Percentiles rank a stretch among this genome's conserved stretches.
These are phyloP conservation scores for Caenorhabditis becei DNA, from an alignment of 2,888 invertebrate species.

Conservation along the genomic window DNA sequence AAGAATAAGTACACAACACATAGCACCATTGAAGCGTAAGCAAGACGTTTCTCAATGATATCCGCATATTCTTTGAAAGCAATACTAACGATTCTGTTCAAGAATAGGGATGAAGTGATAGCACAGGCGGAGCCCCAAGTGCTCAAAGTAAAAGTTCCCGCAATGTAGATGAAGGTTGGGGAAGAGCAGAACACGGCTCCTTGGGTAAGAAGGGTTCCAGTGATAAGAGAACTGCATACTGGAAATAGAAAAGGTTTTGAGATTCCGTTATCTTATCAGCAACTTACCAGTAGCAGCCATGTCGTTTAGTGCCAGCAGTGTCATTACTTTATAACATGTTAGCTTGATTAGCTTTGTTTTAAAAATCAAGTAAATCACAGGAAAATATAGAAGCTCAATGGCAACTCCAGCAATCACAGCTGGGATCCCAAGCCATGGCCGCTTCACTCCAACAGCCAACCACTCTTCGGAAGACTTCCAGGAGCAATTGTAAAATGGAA, in stretches of 20 bases:
- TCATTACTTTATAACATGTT: constrained; percentile 38
- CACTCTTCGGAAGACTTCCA: constrained; percentile 18
- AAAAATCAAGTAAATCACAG: constrained; percentile 34
- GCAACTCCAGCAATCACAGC: constrained; percentile 16
- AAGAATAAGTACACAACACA: constrained; percentile 28
- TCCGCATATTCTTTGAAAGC: constrained; percentile 35
- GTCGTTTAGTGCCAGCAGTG: constrained; percentile 21
- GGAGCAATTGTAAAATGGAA: constrained; percentile 42
- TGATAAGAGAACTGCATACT: constrained; percentile 28
- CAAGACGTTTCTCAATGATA: constrained; percentile 33
- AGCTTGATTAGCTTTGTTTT: constrained; percentile 25
- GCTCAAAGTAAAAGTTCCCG: constrained; percentile 28
- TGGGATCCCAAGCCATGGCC: constrained; percentile 20
- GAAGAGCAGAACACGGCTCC: constrained; percentile 39
- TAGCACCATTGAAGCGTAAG: constrained; percentile 25
- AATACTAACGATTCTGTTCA: constrained; percentile 33
- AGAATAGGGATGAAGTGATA: constrained; percentile 37
- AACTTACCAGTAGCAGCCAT: constrained; percentile 27
- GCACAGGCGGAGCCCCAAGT: constrained; percentile 49
- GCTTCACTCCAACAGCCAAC: constrained; percentile 26
- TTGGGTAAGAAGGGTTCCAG: constrained; percentile 8
- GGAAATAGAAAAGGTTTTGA: background rate
- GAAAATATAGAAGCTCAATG: constrained; percentile 37
- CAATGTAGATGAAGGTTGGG: constrained; percentile 34
- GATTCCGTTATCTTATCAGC: no score